Base-by-base conservation (phyloP, 1,140 invertebrate species). In the Caerostris extrusa region DNA sequence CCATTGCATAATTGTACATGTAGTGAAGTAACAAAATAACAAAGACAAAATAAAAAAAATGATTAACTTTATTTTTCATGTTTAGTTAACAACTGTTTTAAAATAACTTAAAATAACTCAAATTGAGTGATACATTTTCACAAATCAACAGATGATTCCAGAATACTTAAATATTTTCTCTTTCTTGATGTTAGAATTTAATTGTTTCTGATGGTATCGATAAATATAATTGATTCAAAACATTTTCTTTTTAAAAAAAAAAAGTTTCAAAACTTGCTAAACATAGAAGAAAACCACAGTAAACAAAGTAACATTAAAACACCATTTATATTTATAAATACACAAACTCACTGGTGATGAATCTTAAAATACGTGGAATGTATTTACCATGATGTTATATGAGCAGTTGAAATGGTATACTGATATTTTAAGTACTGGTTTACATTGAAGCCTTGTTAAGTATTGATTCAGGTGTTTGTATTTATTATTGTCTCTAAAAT, bases 1-100 rank as follows among this genome's bases (percentile, higher is more conserved):
- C 34, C 34, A 34, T 34, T 34, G 61, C 14, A n/a, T 67, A 67
- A 67, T 67, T 67, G 1, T 7, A 60, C 58, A 60, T 1, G 17
- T 67, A 17, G 12, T 5, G 61, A 60, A 60, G 10, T 60, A 60
- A 7, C 7, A 7, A 67, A 67, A 67, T 67, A 12, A 67, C 14
- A 67, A 67, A 4, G 17, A 17, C 14, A 67, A 17, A n/a, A 14
- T 67, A n/a, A n/a, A 67, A 67, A 67, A 67, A n/a, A 67, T 67
- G 61, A 67, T 17, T 50, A 77, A 12, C 34, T 77, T 77, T 77
- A 77, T 77, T 77, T 77, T 77, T 50, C 10, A 77, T 77, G 34
- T 12, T 7, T 64, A 64, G 61, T 4, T 77, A 50, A 50, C 71
- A 53, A 50, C 50, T 4, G 71, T 50, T 77, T 77, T 77, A 50